Evolutionary conservation across 1,140 invertebrate species (phyloP).

Genomic region (Drosophila mojavensis): DNA sequence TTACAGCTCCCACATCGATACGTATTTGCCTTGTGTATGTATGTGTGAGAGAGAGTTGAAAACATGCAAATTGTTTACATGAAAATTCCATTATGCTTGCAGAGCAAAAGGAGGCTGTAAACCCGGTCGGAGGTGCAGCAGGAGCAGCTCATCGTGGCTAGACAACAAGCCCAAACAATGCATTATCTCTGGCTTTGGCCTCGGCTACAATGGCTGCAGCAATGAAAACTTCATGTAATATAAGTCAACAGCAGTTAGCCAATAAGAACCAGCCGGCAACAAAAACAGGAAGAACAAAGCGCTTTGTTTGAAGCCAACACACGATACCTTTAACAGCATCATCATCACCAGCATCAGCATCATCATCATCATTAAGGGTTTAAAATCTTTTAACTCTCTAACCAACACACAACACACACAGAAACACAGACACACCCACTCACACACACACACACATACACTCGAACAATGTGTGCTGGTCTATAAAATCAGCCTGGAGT

Average conservation of each 20-base stretch:
- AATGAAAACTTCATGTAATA: conserved; percentile 64
- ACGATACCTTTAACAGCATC: conserved; percentile 45
- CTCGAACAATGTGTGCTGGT: not conserved
- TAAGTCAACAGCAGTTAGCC: conserved; percentile 64
- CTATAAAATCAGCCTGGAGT: conserved; percentile 2
- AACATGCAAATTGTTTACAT: conserved; percentile 76
- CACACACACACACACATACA: no score
- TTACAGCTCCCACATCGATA: not conserved
- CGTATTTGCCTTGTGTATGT: conserved; percentile 2
- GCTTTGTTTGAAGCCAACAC: conserved; percentile 41
- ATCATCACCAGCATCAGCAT: conserved; percentile 24
- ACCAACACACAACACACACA: conserved; percentile 31
- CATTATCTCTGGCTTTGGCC: conserved; percentile 47
- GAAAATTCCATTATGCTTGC: conserved; percentile 74
- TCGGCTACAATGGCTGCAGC: conserved; percentile 17
- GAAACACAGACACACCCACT: not conserved
- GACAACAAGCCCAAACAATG: conserved; percentile 67
- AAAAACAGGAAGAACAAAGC: conserved; percentile 53
- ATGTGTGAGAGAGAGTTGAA: conserved; percentile 38
- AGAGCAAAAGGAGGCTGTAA: conserved; percentile 42
- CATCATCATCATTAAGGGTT: conserved; percentile 54
- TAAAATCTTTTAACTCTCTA: conserved; percentile 52
- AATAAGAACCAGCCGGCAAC: conserved; percentile 40
- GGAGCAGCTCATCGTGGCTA: conserved; percentile 50
- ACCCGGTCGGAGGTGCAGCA: conserved; percentile 42